Percentiles rank a stretch among this genome's conserved stretches.
Evolutionary conservation across 1,140 invertebrate species (phyloP).

Genomic region (Luehdorfia chinensis): DNA sequence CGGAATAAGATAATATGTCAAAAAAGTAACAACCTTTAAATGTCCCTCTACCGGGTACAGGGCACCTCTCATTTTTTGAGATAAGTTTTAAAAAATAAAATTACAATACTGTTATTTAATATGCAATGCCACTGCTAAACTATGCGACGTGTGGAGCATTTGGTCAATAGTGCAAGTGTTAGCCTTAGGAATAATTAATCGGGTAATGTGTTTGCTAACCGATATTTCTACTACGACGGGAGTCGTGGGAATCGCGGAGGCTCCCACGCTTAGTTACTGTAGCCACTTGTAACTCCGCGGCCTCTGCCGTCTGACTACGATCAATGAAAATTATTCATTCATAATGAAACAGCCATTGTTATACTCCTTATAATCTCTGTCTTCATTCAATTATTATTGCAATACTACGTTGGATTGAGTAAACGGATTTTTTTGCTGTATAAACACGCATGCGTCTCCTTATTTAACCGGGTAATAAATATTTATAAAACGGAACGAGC

Average conservation of each 20-base stretch:
- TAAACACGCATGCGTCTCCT: conserved; percentile 1
- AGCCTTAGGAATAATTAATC: conserved; percentile 16
- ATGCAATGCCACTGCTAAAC: no score
- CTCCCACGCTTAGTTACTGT: conserved; percentile 50
- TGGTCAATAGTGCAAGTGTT: no score
- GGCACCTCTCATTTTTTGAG: no score
- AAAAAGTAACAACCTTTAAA: no score
- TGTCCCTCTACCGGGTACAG: no score
- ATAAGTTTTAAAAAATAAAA: no score
- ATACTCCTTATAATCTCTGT: conserved; percentile 7
- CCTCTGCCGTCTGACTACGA: conserved; percentile 23
- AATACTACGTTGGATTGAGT: conserved; percentile 6
- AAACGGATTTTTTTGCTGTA: conserved; percentile 7
- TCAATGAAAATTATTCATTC: conserved; percentile 51
- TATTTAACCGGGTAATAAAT: conserved; percentile 7
- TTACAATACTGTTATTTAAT: no score
- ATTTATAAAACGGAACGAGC: conserved; percentile 10
- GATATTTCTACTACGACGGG: conserved; percentile 41
- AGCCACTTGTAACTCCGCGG: conserved; percentile 26
- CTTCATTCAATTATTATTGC: conserved; percentile 12
- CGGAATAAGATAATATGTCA: no score
- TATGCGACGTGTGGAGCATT: no score
- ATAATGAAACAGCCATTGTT: conserved; percentile 39
- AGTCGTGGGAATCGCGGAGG: conserved; percentile 46
- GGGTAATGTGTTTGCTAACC: conserved; percentile 24